These are phyloP conservation scores for Drosophila fuyamai DNA, from an alignment of 1,140 invertebrate genomes.

Conservation along the genomic window DNA sequence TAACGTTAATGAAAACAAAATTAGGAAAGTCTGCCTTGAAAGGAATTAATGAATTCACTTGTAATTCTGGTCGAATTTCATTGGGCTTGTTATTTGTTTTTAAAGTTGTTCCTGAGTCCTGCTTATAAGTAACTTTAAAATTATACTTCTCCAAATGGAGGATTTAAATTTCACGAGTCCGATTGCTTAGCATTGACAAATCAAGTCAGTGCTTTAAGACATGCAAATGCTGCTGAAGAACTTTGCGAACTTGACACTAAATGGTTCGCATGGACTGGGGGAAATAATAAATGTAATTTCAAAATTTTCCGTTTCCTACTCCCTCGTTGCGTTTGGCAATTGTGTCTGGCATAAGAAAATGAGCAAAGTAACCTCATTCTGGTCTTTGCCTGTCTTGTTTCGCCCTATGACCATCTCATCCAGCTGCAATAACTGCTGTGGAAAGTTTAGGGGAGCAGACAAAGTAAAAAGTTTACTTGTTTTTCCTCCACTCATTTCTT, in stretches of 20 bases:
- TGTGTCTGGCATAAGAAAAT: constrained; percentile 59
- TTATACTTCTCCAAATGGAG: background rate
- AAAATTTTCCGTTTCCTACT: constrained; percentile 38
- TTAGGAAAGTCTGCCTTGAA: background rate
- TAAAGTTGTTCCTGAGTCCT: background rate
- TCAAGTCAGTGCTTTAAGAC: constrained; percentile 29
- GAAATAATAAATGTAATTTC: constrained; percentile 71
- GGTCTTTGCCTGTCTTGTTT: constrained; percentile 10
- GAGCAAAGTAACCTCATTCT: constrained; percentile 42
- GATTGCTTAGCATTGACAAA: constrained; percentile 29
- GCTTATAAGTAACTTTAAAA: constrained; percentile 6
- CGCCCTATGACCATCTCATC: constrained; percentile 2
- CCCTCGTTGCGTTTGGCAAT: constrained; percentile 41
- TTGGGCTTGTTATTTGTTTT: constrained; percentile 50
- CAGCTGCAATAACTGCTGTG: constrained; percentile 48
- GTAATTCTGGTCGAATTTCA: constrained; percentile 17
- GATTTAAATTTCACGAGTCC: constrained; percentile 42
- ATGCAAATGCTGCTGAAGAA: constrained; percentile 23
- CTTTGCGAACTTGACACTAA: constrained; percentile 38
- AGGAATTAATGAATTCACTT: constrained; percentile 31
- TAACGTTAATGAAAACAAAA: no score
- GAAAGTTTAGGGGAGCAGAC: constrained; percentile 45
- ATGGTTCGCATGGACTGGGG: constrained; percentile 33
- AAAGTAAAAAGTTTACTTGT: constrained; percentile 67
- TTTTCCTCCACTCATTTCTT: constrained; percentile 13